Evolutionary conservation across 2,113 vertebrate species (phyloP), one percentile per base, ranked within the genome.

Genomic region (Gambusia holbrooki): DNA sequence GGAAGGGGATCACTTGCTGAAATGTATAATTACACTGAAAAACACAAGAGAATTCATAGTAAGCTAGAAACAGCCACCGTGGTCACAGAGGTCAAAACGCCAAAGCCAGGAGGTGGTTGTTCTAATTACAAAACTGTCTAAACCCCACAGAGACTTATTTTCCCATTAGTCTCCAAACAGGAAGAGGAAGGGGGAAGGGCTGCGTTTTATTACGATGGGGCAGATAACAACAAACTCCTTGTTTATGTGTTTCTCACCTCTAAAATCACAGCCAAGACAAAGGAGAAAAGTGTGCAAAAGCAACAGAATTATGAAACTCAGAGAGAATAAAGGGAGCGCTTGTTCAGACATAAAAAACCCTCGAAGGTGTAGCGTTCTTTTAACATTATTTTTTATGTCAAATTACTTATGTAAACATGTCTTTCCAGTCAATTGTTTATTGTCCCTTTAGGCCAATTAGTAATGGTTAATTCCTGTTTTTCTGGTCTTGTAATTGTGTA

Each of bases 231-330:
- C 84, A 58, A 73, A 71, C 12, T 66, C 45, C 76, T 86, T 93
- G 90, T 90, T 93, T 90, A 86, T 79, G 74, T 4, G 73, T 84
- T 89, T 93, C 87, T 92, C 92, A 87, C 92, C 87, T 92, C 85
- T 73, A 22, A 84, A 89, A 88, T 83, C 76, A 74, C 76, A 82
- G 77, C 69, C 74, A 33, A 76, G 74, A 62, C 7, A 51, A 63
- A 66, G n/a, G 19, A 3, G 65, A 37, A 66, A 84, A 71, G 68
- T 64, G 72, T 15, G 30, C n/a, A 63, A 80, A 64, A 62, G 69
- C 45, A 66, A 66, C 42, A 33, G 63, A 62, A 63, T 80, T 84
- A 76, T 86, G 76, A 70, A 87, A 82, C 35, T 32, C 27, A 1
- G 0, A 51, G 30, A 51, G 27, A 9, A 71, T 51, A 51, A 66